Base-by-base conservation (phyloP, 2,888 invertebrate genomes). In the Criorhina ranunculi region DNA sequence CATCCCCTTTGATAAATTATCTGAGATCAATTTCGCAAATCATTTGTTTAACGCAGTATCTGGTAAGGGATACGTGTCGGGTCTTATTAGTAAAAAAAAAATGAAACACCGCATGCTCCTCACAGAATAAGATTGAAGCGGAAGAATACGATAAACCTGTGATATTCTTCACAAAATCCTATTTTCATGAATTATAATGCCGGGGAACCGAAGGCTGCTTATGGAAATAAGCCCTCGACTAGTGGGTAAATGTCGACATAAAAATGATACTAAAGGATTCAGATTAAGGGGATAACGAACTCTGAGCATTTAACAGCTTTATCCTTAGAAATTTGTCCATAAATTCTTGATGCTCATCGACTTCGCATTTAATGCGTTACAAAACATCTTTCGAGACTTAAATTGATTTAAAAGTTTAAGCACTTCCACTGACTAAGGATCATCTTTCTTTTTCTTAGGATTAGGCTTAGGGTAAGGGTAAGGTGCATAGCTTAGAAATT, bases 1-100 rank as follows among this genome's bases (percentile, higher is more conserved):
- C 31, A 40, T 37, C 37, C 19, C 19, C 9, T 51, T 49, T 59
- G 60, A 51, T 60, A 53, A 72, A 60, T 51, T 60, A 72, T 42
- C 51, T 40, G 33, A 40, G 40, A 70, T 70, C 59, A 59, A 15
- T 70, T 59, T 33, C 40, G 51, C 31, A 70, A 49, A 59, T 70
- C 49, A 46, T 59, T 46, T 57, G 57, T 55, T 31, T n/a, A 44
- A 19, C 24, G 8, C 31, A 9, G 31, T 17, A 19, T 35, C 15
- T 29, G 17, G 60, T 15, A 17, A n/a, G 12, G 46, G 33, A 62
- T 51, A 24, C 24, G 17, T 64, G 49, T 62, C 19, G n/a, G 5
- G 1, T 60, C 6, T 31, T 31, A 31, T 60, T 33, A 11, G 31
- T 44, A 44, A 4, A 6, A 19, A 19, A 60, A 29, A 60, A 1